phyloP scores from a whole-genome alignment of 92 coral and sea anemone species.

The Parazoanthus atlanticus region DNA sequence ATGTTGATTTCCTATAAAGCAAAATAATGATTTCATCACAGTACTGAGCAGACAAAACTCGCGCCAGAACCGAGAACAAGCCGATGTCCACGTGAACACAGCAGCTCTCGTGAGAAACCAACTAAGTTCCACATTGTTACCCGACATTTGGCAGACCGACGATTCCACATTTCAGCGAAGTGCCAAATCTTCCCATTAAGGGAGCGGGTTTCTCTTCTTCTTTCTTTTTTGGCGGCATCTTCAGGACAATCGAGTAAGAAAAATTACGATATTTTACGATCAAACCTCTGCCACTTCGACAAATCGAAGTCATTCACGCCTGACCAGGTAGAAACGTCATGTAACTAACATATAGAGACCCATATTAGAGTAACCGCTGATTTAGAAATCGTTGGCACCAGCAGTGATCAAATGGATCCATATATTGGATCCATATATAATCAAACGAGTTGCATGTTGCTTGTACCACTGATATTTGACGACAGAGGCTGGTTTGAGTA shows the following conservation, averaged over 20 bases:
- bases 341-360: not conserved
- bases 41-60: constrained; percentile 16
- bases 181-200: constrained; percentile 96
- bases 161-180: constrained; percentile 94
- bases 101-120: constrained; percentile 26
- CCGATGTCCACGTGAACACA: constrained; percentile 13
- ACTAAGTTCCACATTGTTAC: constrained; percentile 51
- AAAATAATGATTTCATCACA: not conserved
- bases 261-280: constrained; percentile 51
- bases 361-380: not conserved
- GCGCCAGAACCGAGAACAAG: constrained; percentile 18
- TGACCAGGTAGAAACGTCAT: not conserved
- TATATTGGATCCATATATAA: too few relatives aligned
- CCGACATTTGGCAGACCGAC: constrained; percentile 99
- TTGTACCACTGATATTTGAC: too few relatives aligned
- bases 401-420: too few relatives aligned
- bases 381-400: not conserved
- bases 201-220: constrained; percentile 88
- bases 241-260: constrained; percentile 52
- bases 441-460: not conserved
- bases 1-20: constrained; percentile 87
- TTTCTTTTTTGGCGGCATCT: constrained; percentile 99
- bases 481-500: too few relatives aligned
- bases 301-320: constrained; percentile 23
- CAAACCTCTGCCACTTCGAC: constrained; percentile 3